Percentiles rank a stretch among this genome's conserved stretches.
Evolutionary conservation across 2,888 invertebrate genomes (phyloP).

Genomic region (Gymnocheta viridis): DNA sequence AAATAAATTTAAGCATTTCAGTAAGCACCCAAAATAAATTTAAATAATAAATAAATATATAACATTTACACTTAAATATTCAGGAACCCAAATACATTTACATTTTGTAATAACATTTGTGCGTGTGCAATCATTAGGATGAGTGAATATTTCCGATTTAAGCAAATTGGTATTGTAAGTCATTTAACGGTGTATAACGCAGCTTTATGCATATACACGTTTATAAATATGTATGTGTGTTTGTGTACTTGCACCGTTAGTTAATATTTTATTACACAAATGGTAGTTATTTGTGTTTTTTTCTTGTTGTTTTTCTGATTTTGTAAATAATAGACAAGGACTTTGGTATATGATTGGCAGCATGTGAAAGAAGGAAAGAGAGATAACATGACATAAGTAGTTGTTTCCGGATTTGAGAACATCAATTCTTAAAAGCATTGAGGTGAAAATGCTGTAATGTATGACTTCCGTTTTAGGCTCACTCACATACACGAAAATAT

Average conservation of each 20-base stretch:
- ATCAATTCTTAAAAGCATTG: slow-evolving; percentile 58
- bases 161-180: slow-evolving; percentile 46
- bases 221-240: not conserved
- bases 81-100: not conserved
- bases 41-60: not conserved
- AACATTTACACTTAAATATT: not conserved
- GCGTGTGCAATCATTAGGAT: slow-evolving; percentile 57
- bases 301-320: not conserved
- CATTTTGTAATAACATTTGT: slow-evolving; percentile 43
- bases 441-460: slow-evolving; percentile 66
- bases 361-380: not conserved
- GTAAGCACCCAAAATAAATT: not conserved
- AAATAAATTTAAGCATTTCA: not conserved
- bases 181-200: slow-evolving; percentile 24
- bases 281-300: not conserved
- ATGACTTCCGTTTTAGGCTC: slow-evolving; percentile 60
- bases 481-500: not conserved
- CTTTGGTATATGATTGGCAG: not conserved
- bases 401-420: slow-evolving; percentile 64
- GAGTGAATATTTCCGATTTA: slow-evolving; percentile 65
- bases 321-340: not conserved
- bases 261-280: slow-evolving; percentile 32
- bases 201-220: not conserved
- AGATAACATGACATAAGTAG: slow-evolving; percentile 56
- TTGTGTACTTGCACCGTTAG: not conserved